These are phyloP conservation scores for Drosophila koepferae DNA, from an alignment of 2,888 invertebrate species.

Conservation along the genomic window DNA sequence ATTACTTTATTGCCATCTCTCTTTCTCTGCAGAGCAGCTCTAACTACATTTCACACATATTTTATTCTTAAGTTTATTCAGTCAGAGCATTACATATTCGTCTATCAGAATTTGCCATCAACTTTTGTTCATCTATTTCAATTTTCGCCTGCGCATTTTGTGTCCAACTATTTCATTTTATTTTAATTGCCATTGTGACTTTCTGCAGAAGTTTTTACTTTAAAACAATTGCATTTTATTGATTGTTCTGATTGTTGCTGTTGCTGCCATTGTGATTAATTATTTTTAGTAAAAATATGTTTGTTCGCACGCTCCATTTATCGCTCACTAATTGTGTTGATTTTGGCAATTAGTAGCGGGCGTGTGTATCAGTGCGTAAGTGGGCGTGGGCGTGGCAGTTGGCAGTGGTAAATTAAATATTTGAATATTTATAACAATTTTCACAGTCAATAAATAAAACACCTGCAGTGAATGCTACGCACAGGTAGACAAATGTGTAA, in stretches of 20 bases:
- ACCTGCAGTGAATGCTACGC: constrained; percentile 25
- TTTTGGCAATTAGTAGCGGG: constrained; percentile 54
- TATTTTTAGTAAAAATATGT: constrained; percentile 49
- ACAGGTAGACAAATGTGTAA: constrained; percentile 51
- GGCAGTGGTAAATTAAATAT: constrained; percentile 40
- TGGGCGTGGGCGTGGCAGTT: constrained; percentile 13
- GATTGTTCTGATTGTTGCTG: constrained; percentile 18
- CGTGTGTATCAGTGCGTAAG: constrained; percentile 14
- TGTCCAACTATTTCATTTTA: constrained; percentile 15
- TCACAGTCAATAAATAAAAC: constrained; percentile 60
- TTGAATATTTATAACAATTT: constrained; percentile 60
- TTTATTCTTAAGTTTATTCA: neutral
- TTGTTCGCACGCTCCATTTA: neutral
- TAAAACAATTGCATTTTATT: constrained; percentile 38
- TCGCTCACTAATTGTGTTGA: constrained; percentile 46
- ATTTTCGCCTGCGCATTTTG: constrained; percentile 6
- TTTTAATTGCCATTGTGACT: constrained; percentile 11
- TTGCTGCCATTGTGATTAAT: constrained; percentile 55
- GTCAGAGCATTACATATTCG: constrained; percentile 10
- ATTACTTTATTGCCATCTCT: too few relatives aligned
- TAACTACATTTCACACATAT: neutral
- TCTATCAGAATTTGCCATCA: neutral
- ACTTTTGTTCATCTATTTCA: constrained; percentile 18
- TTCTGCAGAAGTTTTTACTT: constrained; percentile 17
- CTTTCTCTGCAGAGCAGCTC: neutral